Conservation (phyloP, 2,113 vertebrate genomes). For the Mustelus asterias region DNA sequence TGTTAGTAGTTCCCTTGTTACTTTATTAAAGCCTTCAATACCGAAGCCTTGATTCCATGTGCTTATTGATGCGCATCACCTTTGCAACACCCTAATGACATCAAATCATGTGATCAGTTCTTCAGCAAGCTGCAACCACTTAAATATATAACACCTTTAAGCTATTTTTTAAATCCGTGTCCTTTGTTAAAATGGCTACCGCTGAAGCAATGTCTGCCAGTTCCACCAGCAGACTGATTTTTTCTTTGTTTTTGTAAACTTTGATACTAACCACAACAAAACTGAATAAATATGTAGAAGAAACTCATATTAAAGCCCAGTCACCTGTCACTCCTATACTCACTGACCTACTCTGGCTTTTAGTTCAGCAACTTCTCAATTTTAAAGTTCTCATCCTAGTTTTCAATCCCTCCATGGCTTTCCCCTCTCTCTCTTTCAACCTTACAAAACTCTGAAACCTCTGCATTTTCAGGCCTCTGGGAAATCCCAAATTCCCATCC, state of each 20-base stretch:
- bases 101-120: too few species aligned
- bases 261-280: neutral
- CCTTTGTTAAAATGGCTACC: neutral
- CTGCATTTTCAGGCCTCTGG: too few species aligned
- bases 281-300: neutral
- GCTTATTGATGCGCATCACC: too few species aligned
- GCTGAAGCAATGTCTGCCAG: neutral
- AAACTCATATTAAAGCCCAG: neutral
- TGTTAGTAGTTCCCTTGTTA: too few species aligned
- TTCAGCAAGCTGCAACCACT: too few species aligned
- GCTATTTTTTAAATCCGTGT: neutral
- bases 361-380: neutral
- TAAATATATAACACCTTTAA: too few species aligned
- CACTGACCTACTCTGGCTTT: neutral
- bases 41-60: too few species aligned
- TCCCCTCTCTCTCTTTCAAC: neutral
- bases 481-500: too few species aligned
- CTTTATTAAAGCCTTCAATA: too few species aligned
- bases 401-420: neutral
- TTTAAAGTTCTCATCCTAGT: neutral
- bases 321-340: neutral
- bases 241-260: neutral
- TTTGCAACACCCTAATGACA: too few species aligned
- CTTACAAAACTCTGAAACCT: too few species aligned
- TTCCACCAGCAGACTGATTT: neutral